These are phyloP conservation scores for Drosophila kurseongensis DNA, from an alignment of 1,140 invertebrate genomes.

Conservation along the genomic window DNA sequence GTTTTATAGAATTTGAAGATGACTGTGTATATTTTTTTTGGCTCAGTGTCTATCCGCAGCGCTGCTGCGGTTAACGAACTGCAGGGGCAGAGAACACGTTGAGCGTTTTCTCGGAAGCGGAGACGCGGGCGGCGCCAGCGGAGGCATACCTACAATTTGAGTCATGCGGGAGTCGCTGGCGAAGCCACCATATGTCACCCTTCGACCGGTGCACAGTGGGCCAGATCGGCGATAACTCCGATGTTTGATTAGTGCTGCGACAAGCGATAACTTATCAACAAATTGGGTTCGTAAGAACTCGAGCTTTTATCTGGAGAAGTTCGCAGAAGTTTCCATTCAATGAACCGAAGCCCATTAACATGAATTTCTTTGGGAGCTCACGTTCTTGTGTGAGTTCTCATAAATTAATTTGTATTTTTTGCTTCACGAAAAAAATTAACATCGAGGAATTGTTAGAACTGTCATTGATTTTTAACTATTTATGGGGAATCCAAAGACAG, in stretches of 20 bases:
- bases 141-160: conserved; percentile 48
- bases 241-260: conserved; percentile 16
- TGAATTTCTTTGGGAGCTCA: conserved; percentile 13
- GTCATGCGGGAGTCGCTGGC: conserved; percentile 43
- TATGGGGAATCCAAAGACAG: not conserved
- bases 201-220: conserved; percentile 30
- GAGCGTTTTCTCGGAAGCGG: conserved; percentile 25
- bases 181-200: conserved; percentile 46
- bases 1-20: no score
- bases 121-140: conserved; percentile 10
- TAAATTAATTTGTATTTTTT: conserved; percentile 8
- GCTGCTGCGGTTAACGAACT: conserved; percentile 64
- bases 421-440: not conserved
- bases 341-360: conserved; percentile 29
- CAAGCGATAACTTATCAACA: conserved; percentile 20
- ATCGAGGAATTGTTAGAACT: not conserved
- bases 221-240: conserved; percentile 3
- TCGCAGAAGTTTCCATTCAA: conserved; percentile 32
- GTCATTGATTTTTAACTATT: not conserved
- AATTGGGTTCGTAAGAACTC: conserved; percentile 22
- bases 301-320: conserved; percentile 11
- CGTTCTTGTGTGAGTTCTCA: not conserved
- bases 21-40: conserved; percentile 2
- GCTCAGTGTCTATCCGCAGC: conserved; percentile 10
- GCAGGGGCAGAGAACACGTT: conserved; percentile 28